These are phyloP conservation scores for Dermatemys mawii DNA, from an alignment of 2,113 vertebrate genomes.

Conservation along the genomic window DNA sequence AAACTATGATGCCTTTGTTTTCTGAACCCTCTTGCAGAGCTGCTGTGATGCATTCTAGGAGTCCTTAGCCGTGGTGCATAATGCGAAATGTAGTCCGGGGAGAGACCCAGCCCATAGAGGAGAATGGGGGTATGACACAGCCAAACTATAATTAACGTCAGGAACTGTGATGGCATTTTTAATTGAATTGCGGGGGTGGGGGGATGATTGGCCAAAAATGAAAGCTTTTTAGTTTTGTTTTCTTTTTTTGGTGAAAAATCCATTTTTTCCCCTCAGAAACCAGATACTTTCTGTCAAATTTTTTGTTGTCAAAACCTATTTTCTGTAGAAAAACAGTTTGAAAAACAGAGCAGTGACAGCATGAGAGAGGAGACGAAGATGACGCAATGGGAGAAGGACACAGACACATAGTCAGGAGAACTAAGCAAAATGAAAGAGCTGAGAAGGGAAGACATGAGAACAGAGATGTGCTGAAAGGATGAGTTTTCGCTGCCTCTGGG, in stretches of 20 bases:
- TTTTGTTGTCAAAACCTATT: neutral
- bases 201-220: neutral
- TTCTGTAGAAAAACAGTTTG: neutral
- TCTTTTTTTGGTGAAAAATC: neutral
- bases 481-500: neutral
- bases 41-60: neutral
- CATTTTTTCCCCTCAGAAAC: neutral
- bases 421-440: neutral
- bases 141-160: neutral
- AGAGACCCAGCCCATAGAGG: neutral
- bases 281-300: neutral
- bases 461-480: neutral
- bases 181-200: neutral
- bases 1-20: neutral
- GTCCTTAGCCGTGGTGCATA: neutral
- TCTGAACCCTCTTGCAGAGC: neutral
- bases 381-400: neutral
- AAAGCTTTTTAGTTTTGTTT: neutral
- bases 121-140: neutral
- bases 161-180: neutral
- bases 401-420: neutral
- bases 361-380: neutral
- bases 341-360: neutral
- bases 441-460: rapidly evolving
- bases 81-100: neutral